Base-by-base conservation (phyloP, 2,113 vertebrate species). In the Delphinus delphis region DNA sequence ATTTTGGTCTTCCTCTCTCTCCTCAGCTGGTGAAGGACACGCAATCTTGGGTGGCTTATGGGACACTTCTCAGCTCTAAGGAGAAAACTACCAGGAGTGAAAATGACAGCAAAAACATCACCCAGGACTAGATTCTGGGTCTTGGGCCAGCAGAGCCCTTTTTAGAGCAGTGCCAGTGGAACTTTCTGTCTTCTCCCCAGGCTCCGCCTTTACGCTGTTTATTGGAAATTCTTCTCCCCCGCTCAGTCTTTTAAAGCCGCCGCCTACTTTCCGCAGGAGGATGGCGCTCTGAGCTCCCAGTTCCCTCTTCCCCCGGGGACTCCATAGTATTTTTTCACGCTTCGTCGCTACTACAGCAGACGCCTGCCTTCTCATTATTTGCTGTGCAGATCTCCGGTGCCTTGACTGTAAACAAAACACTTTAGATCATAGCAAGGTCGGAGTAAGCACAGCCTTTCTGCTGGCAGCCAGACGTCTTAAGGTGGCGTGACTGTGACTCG, bases 371-470 rank as follows among this genome's bases (percentile, higher is more conserved):
- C 97, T 96, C 95, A 53, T 97, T 97, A 94, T 98, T 97, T 96
- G 98, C 97, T 85, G 70, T 92, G 68, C 96, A 58, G 97, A 88
- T 97, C 96, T 96, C 80, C 41, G 90, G 97, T 97, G 97, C 97
- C 97, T 97, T 31, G 97, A 97, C 98, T 98, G 98, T 98, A 98
- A 99, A 98, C 98, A 98, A 98, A 98, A 98, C 98, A 98, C 98
- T 98, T 98, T 95, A 98, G 98, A 98, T 97, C 97, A 55, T 82
- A 97, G 98, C 95, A 97, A 98, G 98, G 98, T 98, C 94, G 95
- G 73, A 95, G 93, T 97, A 97, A 97, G 98, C 98, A 96, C 98
- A 96, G 97, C 95, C 92, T 94, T 96, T 94, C 92, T 63, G 53
- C 88, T 67, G 26, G 73, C 97, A 86, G 97, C 90, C 70, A 79